Conservation (phyloP, 2,113 vertebrate genomes). For the Dipodomys spectabilis region DNA sequence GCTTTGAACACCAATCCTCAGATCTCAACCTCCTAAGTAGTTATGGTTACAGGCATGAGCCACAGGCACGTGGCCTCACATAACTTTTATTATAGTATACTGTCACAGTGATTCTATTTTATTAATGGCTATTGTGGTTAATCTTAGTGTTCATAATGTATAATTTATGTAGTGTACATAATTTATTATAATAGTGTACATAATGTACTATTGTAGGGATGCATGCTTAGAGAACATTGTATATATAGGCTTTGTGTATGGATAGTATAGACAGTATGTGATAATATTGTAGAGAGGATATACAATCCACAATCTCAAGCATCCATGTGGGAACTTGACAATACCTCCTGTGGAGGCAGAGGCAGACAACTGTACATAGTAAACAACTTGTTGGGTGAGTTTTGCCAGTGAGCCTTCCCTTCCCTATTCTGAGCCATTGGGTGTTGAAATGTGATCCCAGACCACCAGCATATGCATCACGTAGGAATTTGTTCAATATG, state of each 20-base stretch:
- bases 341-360: neutral
- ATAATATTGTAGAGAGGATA: too few species aligned
- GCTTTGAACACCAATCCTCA: too few species aligned
- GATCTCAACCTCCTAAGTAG: too few species aligned
- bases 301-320: neutral
- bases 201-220: neutral
- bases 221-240: neutral
- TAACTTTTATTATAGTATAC: neutral
- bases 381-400: neutral
- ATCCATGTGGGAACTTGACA: neutral
- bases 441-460: neutral
- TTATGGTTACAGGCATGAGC: too few species aligned
- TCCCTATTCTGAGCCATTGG: neutral
- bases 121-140: neutral
- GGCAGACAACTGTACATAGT: accelerated
- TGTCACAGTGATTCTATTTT: neutral
- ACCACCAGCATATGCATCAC: neutral
- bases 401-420: neutral
- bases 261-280: too few species aligned
- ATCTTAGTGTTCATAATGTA: neutral
- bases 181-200: too few species aligned
- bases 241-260: too few species aligned
- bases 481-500: neutral
- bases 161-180: too few species aligned
- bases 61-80: neutral